Percentiles rank a stretch among this genome's conserved stretches.
Evolutionary conservation across 2,888 invertebrate genomes (phyloP).

Genomic region (Dryocosmus kuriphilus): DNA sequence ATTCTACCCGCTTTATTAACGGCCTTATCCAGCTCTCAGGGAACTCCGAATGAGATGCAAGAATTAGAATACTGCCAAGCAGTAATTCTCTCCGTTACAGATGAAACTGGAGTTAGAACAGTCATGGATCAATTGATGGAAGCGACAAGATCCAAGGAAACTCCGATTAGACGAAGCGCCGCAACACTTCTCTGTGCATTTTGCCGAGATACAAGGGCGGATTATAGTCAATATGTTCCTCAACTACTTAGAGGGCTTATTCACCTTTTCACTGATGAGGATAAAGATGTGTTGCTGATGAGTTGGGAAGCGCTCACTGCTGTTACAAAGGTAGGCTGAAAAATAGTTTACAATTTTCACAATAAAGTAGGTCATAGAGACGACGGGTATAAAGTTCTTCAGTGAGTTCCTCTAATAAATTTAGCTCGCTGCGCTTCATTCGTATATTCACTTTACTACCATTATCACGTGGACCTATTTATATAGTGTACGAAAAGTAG

Average conservation of each 20-base stretch:
- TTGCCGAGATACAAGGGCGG: slow-evolving; percentile 92
- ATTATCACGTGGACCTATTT: too few species aligned
- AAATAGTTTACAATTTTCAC: slow-evolving; percentile 31
- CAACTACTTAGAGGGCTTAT: slow-evolving; percentile 93
- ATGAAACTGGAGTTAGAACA: slow-evolving; percentile 91
- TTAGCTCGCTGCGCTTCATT: too few species aligned
- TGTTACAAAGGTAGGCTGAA: slow-evolving; percentile 85
- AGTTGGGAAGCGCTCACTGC: slow-evolving; percentile 95
- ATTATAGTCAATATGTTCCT: slow-evolving; percentile 92
- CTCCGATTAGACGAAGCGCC: slow-evolving; percentile 87
- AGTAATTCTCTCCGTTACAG: slow-evolving; percentile 93
- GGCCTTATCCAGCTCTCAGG: slow-evolving; percentile 86
- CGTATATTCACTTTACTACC: too few species aligned
- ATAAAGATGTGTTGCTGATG: slow-evolving; percentile 89
- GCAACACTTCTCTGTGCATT: slow-evolving; percentile 93
- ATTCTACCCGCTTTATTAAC: slow-evolving; percentile 94
- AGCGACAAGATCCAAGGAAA: slow-evolving; percentile 83
- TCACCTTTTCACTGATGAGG: slow-evolving; percentile 89
- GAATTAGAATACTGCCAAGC: slow-evolving; percentile 95
- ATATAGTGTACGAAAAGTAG: too few species aligned
- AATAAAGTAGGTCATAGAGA: slow-evolving; percentile 28
- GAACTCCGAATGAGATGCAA: slow-evolving; percentile 82
- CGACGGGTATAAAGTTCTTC: too few species aligned
- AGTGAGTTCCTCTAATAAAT: too few species aligned
- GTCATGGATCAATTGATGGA: slow-evolving; percentile 92